These are phyloP conservation scores for Urophycis tenuis DNA, from an alignment of 2,797 vertebrate species.

Conservation along the genomic window DNA sequence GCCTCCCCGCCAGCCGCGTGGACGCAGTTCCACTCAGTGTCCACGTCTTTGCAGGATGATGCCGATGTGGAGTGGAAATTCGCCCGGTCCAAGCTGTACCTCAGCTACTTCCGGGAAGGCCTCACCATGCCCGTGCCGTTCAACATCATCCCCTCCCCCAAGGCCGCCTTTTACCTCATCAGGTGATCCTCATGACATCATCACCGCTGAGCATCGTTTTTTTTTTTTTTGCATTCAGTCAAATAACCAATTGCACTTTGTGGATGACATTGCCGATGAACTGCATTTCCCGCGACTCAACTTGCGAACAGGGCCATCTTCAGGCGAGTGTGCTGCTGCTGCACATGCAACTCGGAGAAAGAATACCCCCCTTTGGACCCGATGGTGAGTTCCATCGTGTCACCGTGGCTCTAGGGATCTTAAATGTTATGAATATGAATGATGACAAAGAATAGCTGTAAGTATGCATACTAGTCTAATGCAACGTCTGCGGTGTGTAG, in stretches of 20 bases:
- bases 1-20: background rate
- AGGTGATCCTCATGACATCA: conserved; percentile 60
- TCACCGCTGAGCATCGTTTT: background rate
- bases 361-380: conserved; percentile 72
- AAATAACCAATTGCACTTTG: background rate
- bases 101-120: conserved; percentile 85
- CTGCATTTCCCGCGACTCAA: conserved; percentile 6
- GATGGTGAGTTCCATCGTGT: conserved; percentile 61
- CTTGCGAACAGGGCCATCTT: conserved; percentile 66
- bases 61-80: conserved; percentile 92
- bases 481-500: background rate
- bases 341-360: conserved; percentile 52
- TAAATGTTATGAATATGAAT: background rate
- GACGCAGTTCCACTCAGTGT: background rate
- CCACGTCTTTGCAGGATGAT: conserved; percentile 68
- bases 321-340: conserved; percentile 73
- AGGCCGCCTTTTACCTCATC: conserved; percentile 76
- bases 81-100: conserved; percentile 84
- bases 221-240: no score
- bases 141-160: conserved; percentile 85
- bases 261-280: background rate
- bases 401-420: background rate
- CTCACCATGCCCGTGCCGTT: conserved; percentile 87
- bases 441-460: background rate
- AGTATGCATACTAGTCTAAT: background rate